Evolutionary conservation across 2,797 vertebrate genomes (phyloP).

Genomic region (Yasuhikotakia modesta): DNA sequence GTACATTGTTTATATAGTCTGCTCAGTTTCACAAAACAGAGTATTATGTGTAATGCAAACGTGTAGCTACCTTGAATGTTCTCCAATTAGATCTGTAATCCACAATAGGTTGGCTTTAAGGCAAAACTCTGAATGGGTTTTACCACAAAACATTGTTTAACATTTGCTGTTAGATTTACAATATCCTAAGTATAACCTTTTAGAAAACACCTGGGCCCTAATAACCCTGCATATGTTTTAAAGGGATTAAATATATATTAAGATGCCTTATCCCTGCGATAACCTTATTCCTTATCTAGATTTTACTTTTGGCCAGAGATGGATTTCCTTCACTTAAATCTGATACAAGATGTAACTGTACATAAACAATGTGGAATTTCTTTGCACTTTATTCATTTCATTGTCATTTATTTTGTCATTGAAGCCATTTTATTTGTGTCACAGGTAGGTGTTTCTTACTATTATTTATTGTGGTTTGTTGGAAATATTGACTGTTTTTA

Average conservation of each 20-base stretch:
- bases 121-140: background rate
- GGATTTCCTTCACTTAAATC: background rate
- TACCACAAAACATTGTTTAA: background rate
- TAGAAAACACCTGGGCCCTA: constrained; percentile 25
- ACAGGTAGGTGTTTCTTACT: background rate
- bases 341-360: background rate
- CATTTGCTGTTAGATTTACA: background rate
- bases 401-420: background rate
- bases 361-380: constrained; percentile 16
- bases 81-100: constrained; percentile 54
- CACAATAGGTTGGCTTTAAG: constrained; percentile 73
- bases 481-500: background rate
- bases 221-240: constrained; percentile 48
- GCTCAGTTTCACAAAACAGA: constrained; percentile 70
- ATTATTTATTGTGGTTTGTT: constrained; percentile 49
- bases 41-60: constrained; percentile 57
- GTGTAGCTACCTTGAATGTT: constrained; percentile 41
- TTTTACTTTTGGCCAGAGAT: constrained; percentile 40
- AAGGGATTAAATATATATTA: constrained; percentile 70
- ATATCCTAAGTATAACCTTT: constrained; percentile 12
- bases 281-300: constrained; percentile 56
- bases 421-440: background rate
- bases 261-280: constrained; percentile 76
- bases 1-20: constrained; percentile 75
- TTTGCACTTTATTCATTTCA: constrained; percentile 38